Evolutionary conservation across 2,797 vertebrate species (phyloP), one percentile per base, ranked within the genome.

Genomic region (Girardinus metallicus): DNA sequence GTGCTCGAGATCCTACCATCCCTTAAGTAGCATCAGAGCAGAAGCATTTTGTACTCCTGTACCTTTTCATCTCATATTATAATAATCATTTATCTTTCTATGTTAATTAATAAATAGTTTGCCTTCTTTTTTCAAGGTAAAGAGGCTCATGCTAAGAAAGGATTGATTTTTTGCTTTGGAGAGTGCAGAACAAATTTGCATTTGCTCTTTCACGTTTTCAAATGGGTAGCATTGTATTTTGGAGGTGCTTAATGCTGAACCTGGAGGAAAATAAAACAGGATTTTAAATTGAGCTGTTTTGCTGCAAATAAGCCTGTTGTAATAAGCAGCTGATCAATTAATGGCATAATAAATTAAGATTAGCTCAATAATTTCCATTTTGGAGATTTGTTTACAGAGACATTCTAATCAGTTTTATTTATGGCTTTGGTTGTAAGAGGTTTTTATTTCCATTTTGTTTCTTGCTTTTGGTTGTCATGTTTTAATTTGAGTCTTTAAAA

Each of bases 81-180:
- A 12, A 39, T 91, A 89, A 91, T 94, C 92, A 75, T 90, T 77
- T 78, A 76, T 85, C 83, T 86, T 76, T 64, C 64, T 75, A 73
- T 10, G 76, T 82, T 90, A 83, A 86, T 92, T 89, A 86, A 82
- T n/a, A 83, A 0, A 10, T 47, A 76, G 31, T 70, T 47, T 78
- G 46, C 82, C 81, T 76, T 84, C 49, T 23, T 6, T 6, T 53
- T 88, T 80, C 21, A 66, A 64, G 16, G 62, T 64, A 62, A 34
- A 34, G 62, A 64, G 62, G 31, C 34, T 10, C 16, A 3, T 31
- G 60, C 5, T 21, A 29, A 60, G 57, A 34, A 62, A 16, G 15
- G 16, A 62, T 62, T 34, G 31, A 34, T 36, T 1, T 64, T 64
- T 62, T 31, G n/a, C 12, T 60, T 29, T 60, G 55, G 55, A 31